phyloP scores from a whole-genome alignment of 1,140 invertebrate genomes.

The Chlorops oryzae region DNA sequence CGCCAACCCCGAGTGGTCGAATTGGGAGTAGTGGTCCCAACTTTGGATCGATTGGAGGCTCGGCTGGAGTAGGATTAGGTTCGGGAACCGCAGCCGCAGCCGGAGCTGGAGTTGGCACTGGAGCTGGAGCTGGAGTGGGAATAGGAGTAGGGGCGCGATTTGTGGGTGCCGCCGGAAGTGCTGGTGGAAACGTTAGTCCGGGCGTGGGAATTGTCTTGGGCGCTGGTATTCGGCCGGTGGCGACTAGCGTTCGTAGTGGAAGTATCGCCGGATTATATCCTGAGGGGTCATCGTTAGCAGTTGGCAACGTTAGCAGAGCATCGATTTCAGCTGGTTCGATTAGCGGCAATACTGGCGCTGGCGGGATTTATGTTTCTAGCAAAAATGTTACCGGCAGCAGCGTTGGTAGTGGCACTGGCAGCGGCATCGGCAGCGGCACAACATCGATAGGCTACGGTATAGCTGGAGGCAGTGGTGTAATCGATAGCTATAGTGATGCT shows the following conservation, averaged over 20 bases:
- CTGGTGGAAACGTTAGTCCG: conserved; percentile 6
- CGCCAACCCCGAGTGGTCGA: conserved; percentile 1
- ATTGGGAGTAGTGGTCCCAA: conserved; percentile 20
- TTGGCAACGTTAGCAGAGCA: too few species aligned
- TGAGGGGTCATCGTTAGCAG: too few species aligned
- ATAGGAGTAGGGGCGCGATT: conserved; percentile 5
- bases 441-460: too few species aligned
- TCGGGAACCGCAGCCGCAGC: conserved; percentile 2
- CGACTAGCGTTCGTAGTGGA: neutral
- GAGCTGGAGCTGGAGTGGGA: conserved; percentile 4
- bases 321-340: too few species aligned
- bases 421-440: neutral
- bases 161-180: conserved; percentile 8
- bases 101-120: conserved; percentile 10
- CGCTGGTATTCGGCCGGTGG: neutral
- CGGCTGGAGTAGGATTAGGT: neutral
- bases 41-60: neutral
- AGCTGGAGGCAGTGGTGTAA: too few species aligned
- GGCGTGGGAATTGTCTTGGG: neutral
- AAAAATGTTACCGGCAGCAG: too few species aligned
- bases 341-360: too few species aligned
- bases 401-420: neutral
- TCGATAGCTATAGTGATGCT: too few species aligned
- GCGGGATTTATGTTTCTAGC: too few species aligned
- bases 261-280: neutral